Conservation (phyloP, 2,888 invertebrate genomes). For the Scrobipalpa atriplicella region DNA sequence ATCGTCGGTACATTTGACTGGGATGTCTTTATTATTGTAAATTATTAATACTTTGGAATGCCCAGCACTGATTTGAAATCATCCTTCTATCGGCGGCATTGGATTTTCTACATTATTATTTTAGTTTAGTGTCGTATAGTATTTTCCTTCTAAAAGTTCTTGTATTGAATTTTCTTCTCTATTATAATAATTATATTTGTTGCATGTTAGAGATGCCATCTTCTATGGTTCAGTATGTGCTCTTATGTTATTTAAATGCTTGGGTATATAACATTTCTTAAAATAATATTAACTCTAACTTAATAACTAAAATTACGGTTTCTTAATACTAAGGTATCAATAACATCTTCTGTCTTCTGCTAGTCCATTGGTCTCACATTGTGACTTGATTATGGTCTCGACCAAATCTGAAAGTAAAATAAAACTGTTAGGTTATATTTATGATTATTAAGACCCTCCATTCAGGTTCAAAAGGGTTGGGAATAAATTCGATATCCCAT, state of each 20-base stretch:
- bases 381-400: slow-evolving; percentile 50
- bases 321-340: slow-evolving; percentile 63
- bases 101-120: background rate
- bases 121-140: too few relatives aligned
- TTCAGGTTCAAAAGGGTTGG: too few relatives aligned
- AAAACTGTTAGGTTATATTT: background rate
- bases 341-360: slow-evolving; percentile 58
- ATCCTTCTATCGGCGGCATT: slow-evolving; percentile 15
- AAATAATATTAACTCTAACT: slow-evolving; percentile 56
- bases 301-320: slow-evolving; percentile 77
- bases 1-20: background rate
- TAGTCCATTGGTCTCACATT: slow-evolving; percentile 59
- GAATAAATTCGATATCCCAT: too few relatives aligned
- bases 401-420: slow-evolving; percentile 56
- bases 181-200: slow-evolving; percentile 31
- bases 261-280: slow-evolving; percentile 49
- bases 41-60: slow-evolving; percentile 32
- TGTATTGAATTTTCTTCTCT: background rate
- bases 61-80: slow-evolving; percentile 28
- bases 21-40: slow-evolving; percentile 18
- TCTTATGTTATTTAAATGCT: slow-evolving; percentile 68
- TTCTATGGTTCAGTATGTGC: slow-evolving; percentile 37
- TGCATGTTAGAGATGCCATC: slow-evolving; percentile 30
- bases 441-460: too few relatives aligned
- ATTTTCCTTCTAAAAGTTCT: background rate